Evolutionary conservation across 2,888 invertebrate genomes (phyloP).

Genomic region (Entomobrya proxima): DNA sequence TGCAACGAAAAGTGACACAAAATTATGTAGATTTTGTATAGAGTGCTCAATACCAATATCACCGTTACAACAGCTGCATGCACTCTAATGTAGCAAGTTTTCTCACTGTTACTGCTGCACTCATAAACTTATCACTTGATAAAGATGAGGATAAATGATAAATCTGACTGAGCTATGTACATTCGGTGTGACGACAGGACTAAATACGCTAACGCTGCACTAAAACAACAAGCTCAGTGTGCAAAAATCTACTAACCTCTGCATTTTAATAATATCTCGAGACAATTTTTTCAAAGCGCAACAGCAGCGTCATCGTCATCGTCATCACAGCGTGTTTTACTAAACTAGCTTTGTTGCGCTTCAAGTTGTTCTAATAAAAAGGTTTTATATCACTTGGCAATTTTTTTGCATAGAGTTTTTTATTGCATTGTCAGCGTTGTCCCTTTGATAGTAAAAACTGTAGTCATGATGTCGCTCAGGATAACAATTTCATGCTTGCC

Average conservation of each 20-base stretch:
- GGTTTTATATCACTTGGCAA: too few species aligned
- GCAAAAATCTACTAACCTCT: not conserved
- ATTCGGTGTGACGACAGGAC: slow-evolving; percentile 6
- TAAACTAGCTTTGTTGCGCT: too few species aligned
- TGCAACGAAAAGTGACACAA: not conserved
- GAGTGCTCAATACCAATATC: slow-evolving; percentile 38
- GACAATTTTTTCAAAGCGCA: not conserved
- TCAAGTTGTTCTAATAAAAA: too few species aligned
- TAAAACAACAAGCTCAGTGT: too few species aligned
- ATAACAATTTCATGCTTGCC: slow-evolving; percentile 8
- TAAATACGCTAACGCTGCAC: not conserved
- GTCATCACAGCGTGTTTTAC: too few species aligned
- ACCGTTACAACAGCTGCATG: slow-evolving; percentile 44
- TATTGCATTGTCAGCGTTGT: too few species aligned
- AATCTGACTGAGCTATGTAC: too few species aligned
- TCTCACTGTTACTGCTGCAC: too few species aligned
- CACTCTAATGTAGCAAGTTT: too few species aligned
- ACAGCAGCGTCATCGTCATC: not conserved
- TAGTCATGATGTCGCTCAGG: not conserved
- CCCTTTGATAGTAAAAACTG: too few species aligned
- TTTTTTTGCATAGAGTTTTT: too few species aligned
- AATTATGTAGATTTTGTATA: slow-evolving; percentile 29
- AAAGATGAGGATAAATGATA: slow-evolving; percentile 28
- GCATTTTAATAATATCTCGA: too few species aligned
- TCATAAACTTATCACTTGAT: not conserved